Evolutionary conservation across 2,888 invertebrate genomes (phyloP).

Genomic region (Pseudanteris insignis): DNA sequence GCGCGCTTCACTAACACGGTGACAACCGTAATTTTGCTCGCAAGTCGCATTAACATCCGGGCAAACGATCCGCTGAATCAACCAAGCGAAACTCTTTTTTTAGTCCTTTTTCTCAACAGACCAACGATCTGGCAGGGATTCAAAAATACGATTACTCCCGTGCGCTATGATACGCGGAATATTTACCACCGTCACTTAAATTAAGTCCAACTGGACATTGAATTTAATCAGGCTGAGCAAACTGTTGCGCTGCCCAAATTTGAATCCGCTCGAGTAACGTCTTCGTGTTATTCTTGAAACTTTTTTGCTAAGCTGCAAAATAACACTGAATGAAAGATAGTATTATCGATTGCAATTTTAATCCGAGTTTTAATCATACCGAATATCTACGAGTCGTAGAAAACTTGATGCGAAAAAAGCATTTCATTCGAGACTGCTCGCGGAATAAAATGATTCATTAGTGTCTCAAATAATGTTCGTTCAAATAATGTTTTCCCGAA

Average conservation of each 20-base stretch:
- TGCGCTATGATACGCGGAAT: constrained; percentile 5
- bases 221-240: too few relatives aligned
- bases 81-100: neutral
- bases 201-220: too few relatives aligned
- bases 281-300: neutral
- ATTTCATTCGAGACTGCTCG: too few relatives aligned
- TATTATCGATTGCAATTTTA: too few relatives aligned
- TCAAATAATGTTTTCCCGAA: too few relatives aligned
- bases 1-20: neutral
- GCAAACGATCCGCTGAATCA: constrained; percentile 1
- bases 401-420: too few relatives aligned
- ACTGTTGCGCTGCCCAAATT: neutral
- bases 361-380: too few relatives aligned
- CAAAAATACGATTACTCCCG: constrained; percentile 6
- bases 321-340: too few relatives aligned
- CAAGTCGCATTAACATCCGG: constrained; percentile 5
- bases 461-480: too few relatives aligned
- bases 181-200: constrained; percentile 1
- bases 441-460: too few relatives aligned
- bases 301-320: too few relatives aligned
- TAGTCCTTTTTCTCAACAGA: constrained; percentile 9
- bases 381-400: too few relatives aligned
- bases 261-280: neutral
- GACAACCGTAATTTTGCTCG: constrained; percentile 7
- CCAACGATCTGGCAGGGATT: constrained; percentile 12